Evolutionary conservation across 2,888 invertebrate species (phyloP).

Genomic region (Pterostichus madidus): DNA sequence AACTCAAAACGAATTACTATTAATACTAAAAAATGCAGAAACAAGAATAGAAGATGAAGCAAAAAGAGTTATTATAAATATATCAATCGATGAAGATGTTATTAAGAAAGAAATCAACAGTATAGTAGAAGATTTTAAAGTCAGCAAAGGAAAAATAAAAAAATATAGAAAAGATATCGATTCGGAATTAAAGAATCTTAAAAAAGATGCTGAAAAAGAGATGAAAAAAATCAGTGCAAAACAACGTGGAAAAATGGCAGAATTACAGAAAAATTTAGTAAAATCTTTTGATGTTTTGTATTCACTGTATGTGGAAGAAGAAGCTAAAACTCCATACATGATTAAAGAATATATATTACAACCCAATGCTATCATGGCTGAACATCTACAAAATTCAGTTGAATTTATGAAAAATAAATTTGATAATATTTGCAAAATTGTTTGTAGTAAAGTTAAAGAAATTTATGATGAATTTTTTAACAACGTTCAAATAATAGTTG

Average conservation of each 20-base stretch:
- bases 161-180: not conserved
- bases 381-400: conserved; percentile 14
- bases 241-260: not conserved
- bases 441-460: not conserved
- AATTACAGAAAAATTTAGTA: conserved; percentile 3
- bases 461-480: conserved; percentile 19
- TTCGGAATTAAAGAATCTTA: conserved; percentile 3
- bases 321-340: conserved; percentile 22
- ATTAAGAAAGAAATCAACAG: conserved; percentile 9
- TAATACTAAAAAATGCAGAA: conserved; percentile 33
- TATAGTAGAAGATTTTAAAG: not conserved
- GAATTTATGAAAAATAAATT: conserved; percentile 9
- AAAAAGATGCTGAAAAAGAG: not conserved
- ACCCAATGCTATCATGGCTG: conserved; percentile 28
- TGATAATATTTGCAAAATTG: conserved; percentile 5
- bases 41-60: conserved; percentile 8
- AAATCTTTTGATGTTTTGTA: conserved; percentile 25
- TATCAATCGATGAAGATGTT: not conserved
- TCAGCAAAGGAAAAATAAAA: not conserved
- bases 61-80: not conserved
- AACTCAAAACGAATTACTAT: not conserved
- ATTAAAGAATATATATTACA: conserved; percentile 12
- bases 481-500: not conserved
- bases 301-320: conserved; percentile 32
- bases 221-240: not conserved